These are phyloP conservation scores for Microchrysa polita DNA, from an alignment of 2,888 invertebrate genomes.

Conservation along the genomic window DNA sequence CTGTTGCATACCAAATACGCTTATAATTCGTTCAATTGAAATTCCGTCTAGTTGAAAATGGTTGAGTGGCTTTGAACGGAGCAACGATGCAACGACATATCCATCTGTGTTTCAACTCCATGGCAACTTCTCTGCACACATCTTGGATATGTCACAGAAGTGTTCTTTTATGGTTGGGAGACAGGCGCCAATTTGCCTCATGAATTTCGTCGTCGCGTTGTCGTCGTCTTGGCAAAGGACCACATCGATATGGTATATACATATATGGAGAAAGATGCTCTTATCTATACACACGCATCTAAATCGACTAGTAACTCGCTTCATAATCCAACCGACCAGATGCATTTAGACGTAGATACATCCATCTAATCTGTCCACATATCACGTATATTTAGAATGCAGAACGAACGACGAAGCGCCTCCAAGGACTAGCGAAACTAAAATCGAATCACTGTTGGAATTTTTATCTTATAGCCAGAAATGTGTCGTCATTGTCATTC, in stretches of 20 bases:
- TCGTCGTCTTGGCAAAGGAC: no score
- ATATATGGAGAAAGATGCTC: background rate
- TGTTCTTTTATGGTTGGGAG: background rate
- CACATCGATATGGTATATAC: no score
- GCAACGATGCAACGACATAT: background rate
- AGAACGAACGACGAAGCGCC: background rate
- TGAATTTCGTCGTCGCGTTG: slow-evolving; percentile 24
- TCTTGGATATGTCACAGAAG: background rate
- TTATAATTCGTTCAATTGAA: slow-evolving; percentile 32
- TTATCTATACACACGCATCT: background rate
- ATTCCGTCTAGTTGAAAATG: slow-evolving; percentile 22
- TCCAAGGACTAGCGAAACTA: background rate
- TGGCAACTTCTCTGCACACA: background rate
- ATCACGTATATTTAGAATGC: no score
- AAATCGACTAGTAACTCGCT: background rate
- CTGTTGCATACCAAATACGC: background rate
- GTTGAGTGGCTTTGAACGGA: slow-evolving; percentile 8
- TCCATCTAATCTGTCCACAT: background rate
- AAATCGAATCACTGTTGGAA: slow-evolving; percentile 41
- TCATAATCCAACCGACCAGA: background rate
- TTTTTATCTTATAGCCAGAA: slow-evolving; percentile 18
- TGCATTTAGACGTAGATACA: background rate
- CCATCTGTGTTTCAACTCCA: slow-evolving; percentile 18
- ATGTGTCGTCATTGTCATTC: slow-evolving; percentile 36
- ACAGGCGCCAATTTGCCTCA: slow-evolving; percentile 36